These are phyloP conservation scores for Lacerta viridis DNA, from an alignment of 2,797 vertebrate genomes.

Conservation along the genomic window DNA sequence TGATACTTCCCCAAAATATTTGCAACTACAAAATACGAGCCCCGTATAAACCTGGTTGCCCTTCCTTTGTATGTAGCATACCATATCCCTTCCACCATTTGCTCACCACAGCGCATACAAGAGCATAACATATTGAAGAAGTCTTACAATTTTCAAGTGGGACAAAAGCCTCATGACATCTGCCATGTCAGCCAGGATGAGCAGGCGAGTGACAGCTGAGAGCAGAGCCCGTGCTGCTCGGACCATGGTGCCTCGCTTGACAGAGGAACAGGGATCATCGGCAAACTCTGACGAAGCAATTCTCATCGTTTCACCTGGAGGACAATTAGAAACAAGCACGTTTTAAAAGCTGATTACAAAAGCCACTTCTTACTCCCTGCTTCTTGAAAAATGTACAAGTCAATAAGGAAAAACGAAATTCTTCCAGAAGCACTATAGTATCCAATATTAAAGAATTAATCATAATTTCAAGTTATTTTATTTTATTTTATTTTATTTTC, in stretches of 20 bases:
- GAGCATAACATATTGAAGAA: accelerated
- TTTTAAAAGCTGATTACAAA: accelerated
- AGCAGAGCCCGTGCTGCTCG: constrained; percentile 94
- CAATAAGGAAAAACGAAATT: background rate
- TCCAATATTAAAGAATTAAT: background rate
- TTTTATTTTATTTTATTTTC: too few species aligned
- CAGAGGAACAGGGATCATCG: constrained; percentile 95
- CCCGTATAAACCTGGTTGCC: background rate
- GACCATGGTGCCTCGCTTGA: constrained; percentile 98
- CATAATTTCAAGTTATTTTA: background rate
- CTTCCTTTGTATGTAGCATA: background rate
- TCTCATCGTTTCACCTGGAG: constrained; percentile 93
- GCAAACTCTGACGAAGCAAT: constrained; percentile 96
- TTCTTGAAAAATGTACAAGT: accelerated
- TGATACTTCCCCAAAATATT: background rate
- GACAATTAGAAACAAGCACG: background rate
- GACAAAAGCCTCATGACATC: constrained; percentile 98
- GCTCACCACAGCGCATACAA: accelerated
- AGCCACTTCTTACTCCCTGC: accelerated
- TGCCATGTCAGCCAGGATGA: constrained; percentile 98
- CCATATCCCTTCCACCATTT: accelerated
- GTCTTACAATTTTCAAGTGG: constrained; percentile 95
- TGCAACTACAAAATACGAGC: too few species aligned
- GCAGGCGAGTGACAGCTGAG: constrained; percentile 95
- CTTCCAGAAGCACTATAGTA: background rate